Percentiles rank a stretch among this genome's conserved stretches.
These are phyloP conservation scores for Bothrops jararaca DNA, from an alignment of 2,113 vertebrate genomes.

Conservation along the genomic window DNA sequence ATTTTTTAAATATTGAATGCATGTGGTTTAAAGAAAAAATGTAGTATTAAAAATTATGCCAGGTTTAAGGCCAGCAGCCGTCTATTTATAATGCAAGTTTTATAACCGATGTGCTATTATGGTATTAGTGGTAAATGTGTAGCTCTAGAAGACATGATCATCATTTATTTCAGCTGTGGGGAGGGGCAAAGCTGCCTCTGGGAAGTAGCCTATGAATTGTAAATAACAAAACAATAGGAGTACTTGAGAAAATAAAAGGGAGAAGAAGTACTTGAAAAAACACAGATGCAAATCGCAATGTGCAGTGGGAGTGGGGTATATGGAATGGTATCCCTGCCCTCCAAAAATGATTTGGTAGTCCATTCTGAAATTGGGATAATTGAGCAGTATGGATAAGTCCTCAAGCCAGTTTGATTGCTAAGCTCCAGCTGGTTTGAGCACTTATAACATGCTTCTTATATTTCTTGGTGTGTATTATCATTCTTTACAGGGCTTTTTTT, in stretches of 20 bases:
- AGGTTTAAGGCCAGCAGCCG: not conserved
- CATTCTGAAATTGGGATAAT: not conserved
- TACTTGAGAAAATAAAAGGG: not conserved
- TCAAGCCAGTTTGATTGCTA: not conserved
- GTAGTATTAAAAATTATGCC: not conserved
- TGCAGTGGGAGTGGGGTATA: not conserved
- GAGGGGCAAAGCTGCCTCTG: not conserved
- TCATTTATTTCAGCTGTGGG: not conserved
- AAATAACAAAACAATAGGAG: not conserved
- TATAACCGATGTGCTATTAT: not conserved
- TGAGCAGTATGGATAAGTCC: not conserved
- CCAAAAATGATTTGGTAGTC: not conserved
- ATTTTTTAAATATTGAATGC: not conserved
- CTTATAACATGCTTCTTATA: not conserved
- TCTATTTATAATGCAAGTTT: not conserved
- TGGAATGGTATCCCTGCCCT: not conserved
- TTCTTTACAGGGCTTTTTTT: no score
- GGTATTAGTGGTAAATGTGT: not conserved
- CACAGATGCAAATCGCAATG: not conserved
- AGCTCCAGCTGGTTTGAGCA: not conserved
- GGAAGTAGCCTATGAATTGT: not conserved
- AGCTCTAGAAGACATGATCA: not conserved
- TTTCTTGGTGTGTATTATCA: not conserved
- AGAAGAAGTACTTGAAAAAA: not conserved
- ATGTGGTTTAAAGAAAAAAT: not conserved